phyloP scores from a whole-genome alignment of 2,888 invertebrate species.

The Pandemis heparana region DNA sequence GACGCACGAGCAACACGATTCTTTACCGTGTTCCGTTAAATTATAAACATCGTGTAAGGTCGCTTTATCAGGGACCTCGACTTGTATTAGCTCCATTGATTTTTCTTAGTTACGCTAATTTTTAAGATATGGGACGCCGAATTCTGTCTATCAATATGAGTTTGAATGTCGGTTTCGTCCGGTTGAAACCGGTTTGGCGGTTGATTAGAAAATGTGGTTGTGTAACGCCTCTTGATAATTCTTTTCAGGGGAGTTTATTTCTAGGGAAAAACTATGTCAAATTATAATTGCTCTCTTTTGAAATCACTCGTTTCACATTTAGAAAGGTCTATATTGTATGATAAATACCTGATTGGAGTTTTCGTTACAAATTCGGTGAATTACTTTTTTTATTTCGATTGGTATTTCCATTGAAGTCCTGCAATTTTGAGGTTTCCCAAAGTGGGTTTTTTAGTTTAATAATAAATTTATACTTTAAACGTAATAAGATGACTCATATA shows the following conservation, averaged over 20 bases:
- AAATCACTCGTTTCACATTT: too few relatives aligned
- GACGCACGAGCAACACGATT: conserved; percentile 42
- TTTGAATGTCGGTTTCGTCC: background rate
- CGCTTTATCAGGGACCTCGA: conserved; percentile 53
- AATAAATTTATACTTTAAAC: too few relatives aligned
- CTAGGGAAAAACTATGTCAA: background rate
- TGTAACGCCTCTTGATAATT: too few relatives aligned
- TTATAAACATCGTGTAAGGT: conserved; percentile 47
- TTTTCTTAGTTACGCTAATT: conserved; percentile 37
- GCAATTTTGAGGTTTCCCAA: too few relatives aligned
- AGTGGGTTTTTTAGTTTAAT: too few relatives aligned
- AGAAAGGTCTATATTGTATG: too few relatives aligned
- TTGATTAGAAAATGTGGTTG: background rate
- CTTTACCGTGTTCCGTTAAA: conserved; percentile 35
- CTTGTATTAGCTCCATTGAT: conserved; percentile 45
- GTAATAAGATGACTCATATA: background rate
- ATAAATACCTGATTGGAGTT: too few relatives aligned
- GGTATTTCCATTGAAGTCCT: background rate
- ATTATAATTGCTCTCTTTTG: too few relatives aligned
- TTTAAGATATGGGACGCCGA: conserved; percentile 45
- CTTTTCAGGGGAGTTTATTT: background rate
- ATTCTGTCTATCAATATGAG: conserved; percentile 14
- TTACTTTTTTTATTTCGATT: background rate
- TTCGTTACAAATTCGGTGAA: too few relatives aligned
- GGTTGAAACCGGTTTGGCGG: conserved; percentile 23